Percentiles rank a stretch among this genome's conserved stretches.
These are phyloP conservation scores for Adelges cooleyi DNA, from an alignment of 1,140 invertebrate genomes.

Conservation along the genomic window DNA sequence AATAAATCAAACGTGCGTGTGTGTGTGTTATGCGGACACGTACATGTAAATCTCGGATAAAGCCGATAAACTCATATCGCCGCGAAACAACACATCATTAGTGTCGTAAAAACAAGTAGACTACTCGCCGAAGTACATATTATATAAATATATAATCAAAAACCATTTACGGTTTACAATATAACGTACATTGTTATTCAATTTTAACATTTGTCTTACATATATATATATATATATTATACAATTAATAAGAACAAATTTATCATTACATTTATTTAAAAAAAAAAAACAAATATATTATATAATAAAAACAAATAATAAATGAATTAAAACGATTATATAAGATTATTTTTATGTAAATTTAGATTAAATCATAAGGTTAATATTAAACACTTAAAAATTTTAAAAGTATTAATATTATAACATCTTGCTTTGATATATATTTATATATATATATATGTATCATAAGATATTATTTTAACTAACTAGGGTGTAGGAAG, in stretches of 20 bases:
- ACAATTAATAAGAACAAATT: constrained; percentile 3
- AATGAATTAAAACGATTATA: constrained; percentile 29
- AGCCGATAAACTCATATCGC: too few relatives aligned
- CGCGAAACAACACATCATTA: too few relatives aligned
- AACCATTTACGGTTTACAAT: background rate
- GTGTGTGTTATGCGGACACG: too few relatives aligned
- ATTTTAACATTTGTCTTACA: too few relatives aligned
- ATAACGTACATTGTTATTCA: too few relatives aligned
- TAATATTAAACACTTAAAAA: constrained; percentile 9
- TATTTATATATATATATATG: too few relatives aligned
- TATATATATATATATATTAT: background rate
- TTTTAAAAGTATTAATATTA: constrained; percentile 26
- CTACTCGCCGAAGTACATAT: background rate
- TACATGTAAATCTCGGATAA: too few relatives aligned
- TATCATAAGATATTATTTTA: constrained; percentile 14
- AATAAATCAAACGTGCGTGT: too few relatives aligned
- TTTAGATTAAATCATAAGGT: constrained; percentile 23
- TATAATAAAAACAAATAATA: too few relatives aligned
- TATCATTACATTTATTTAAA: constrained; percentile 22
- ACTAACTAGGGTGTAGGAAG: constrained; percentile 26
- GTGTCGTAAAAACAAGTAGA: too few relatives aligned
- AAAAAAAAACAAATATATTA: constrained; percentile 8
- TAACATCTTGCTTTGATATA: constrained; percentile 28
- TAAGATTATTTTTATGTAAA: constrained; percentile 28
- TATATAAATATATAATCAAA: background rate